A percentile compares a stretch with the other conserved stretches of the same genome.
These are phyloP conservation scores for Orgyia antiqua DNA, from an alignment of 2,888 invertebrate species.

Conservation along the genomic window DNA sequence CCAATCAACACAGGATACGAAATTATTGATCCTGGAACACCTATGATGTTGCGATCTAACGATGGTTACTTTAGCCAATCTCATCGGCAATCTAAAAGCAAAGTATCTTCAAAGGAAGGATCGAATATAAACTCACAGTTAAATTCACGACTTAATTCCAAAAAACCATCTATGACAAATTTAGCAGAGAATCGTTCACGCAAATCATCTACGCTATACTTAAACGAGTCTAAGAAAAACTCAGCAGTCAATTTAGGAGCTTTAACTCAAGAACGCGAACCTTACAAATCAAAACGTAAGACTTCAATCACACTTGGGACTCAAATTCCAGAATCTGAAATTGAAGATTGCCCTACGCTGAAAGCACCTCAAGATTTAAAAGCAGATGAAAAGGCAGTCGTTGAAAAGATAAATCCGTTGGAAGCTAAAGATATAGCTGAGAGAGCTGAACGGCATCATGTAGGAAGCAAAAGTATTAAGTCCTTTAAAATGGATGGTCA, in stretches of 20 bases:
- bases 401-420: conserved; percentile 60
- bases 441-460: conserved; percentile 56
- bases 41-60: conserved; percentile 81
- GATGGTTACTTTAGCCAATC: conserved; percentile 80
- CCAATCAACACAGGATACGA: conserved; percentile 80
- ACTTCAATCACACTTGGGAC: conserved; percentile 52
- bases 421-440: conserved; percentile 59
- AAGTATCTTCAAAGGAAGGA: conserved; percentile 57
- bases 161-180: conserved; percentile 69
- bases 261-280: conserved; percentile 51
- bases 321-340: conserved; percentile 70
- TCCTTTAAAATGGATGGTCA: conserved; percentile 65
- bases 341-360: conserved; percentile 69
- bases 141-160: conserved; percentile 65
- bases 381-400: conserved; percentile 68
- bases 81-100: conserved; percentile 61
- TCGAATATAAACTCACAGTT: conserved; percentile 66
- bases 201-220: conserved; percentile 64
- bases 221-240: conserved; percentile 73
- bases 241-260: conserved; percentile 57
- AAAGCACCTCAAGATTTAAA: conserved; percentile 73
- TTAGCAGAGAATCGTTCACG: conserved; percentile 62
- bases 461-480: conserved; percentile 54
- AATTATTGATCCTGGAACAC: conserved; percentile 81
- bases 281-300: conserved; percentile 60